A percentile compares a stretch with the other conserved stretches of the same genome.
Evolutionary conservation across 2,888 invertebrate genomes (phyloP).

Genomic region (Dorcus parallelipipedus): DNA sequence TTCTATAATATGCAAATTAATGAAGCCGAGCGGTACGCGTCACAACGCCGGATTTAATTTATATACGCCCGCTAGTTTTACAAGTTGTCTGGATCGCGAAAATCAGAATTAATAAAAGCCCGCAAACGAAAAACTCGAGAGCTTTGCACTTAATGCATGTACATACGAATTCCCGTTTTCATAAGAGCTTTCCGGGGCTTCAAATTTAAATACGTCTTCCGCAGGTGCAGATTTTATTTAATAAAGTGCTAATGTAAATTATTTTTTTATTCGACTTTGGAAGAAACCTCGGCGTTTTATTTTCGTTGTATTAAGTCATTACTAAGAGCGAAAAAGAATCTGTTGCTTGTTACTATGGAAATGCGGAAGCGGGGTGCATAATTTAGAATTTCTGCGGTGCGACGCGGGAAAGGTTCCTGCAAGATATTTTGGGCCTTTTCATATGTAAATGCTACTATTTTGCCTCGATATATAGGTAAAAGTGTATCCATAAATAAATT

Average conservation of each 20-base stretch:
- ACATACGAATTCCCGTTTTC: too few species aligned
- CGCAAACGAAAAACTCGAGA: too few species aligned
- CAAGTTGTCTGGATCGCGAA: constrained; percentile 1
- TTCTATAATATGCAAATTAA: constrained; percentile 3
- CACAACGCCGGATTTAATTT: constrained; percentile 1
- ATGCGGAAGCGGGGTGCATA: constrained; percentile 17
- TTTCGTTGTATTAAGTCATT: too few species aligned
- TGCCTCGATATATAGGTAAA: constrained; percentile 18
- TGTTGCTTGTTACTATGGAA: not conserved
- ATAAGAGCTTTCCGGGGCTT: too few species aligned
- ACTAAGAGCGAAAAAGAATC: not conserved
- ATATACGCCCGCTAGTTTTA: constrained; percentile 2
- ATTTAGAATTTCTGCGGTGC: constrained; percentile 14
- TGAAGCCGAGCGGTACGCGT: not conserved
- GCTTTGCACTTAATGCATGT: too few species aligned
- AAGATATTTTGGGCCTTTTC: constrained; percentile 19
- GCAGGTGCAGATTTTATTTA: too few species aligned
- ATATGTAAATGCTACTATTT: constrained; percentile 18
- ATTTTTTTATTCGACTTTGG: too few species aligned
- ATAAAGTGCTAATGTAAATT: too few species aligned
- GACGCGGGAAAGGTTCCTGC: not conserved
- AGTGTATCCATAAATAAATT: constrained; percentile 21
- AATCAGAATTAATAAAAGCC: not conserved
- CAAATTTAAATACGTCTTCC: too few species aligned
- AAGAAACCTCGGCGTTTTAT: too few species aligned